Evolutionary conservation across 2,888 invertebrate species (phyloP), one percentile per base, ranked within the genome.

Genomic region (Nysson spinosus): DNA sequence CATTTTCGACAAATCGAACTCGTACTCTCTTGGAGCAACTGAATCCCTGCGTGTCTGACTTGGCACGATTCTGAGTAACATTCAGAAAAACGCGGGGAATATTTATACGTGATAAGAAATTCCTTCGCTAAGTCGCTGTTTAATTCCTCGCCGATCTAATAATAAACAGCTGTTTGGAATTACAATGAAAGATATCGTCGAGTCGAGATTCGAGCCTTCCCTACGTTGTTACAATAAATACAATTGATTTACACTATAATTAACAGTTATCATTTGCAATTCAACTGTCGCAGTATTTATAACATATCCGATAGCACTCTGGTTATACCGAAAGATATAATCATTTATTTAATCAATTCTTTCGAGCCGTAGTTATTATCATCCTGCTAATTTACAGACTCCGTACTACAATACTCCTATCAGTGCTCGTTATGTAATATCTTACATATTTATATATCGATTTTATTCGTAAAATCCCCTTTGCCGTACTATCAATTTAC

Each of bases 1-100:
- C 35, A 12, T 12, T n/a, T n/a, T n/a, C n/a, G n/a, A n/a, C n/a
- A n/a, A n/a, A 9, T 16, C 42, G 35, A 30, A 12, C 9, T 20
- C n/a, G 9, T 32, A 43, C 32, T 4, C 14, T 12, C 6, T 49
- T n/a, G 12, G n/a, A 32, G 14, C 20, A 52, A 16, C 16, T 35
- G 32, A 3, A 14, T 32, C 40, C 44, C 11, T 19, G 35, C 39
- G 47, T 20, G 43, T 49, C 37, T 39, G 37, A 30, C 57, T 73
- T 69, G 72, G 72, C 72, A 69, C 72, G 54, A 26, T 60, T 43
- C 49, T 44, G 17, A 19, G 22, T 44, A 44, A 61, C 14, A 16
- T 28, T 63, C 16, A 5, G 16, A 50, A 24, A 26, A 56, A 47
- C 37, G 43, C 26, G 14, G 9, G 22, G 3, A 17, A 34, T 49